Conservation (phyloP, 2,113 vertebrate genomes). For the Notechis scutatus region DNA sequence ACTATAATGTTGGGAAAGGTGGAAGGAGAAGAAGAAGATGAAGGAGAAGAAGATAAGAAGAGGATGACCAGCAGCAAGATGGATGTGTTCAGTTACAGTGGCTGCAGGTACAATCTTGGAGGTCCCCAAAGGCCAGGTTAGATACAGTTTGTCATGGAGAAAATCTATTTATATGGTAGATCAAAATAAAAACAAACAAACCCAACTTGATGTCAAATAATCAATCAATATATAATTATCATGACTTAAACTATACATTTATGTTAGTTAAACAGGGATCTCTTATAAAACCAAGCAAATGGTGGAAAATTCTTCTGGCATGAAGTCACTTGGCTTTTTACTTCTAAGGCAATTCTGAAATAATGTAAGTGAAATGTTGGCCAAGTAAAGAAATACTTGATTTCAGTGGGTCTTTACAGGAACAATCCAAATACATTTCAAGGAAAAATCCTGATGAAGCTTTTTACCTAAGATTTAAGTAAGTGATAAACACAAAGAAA, state of each 20-base stretch:
- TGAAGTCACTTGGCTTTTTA: neutral
- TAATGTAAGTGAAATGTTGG: slow-evolving; percentile 29
- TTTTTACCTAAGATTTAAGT: slow-evolving; percentile 52
- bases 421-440: slow-evolving; percentile 50
- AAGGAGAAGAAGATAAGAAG: neutral
- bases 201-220: neutral
- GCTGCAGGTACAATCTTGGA: neutral
- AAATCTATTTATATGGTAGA: neutral
- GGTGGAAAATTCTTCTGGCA: neutral
- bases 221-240: neutral
- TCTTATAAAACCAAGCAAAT: neutral
- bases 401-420: slow-evolving; percentile 26
- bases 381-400: neutral
- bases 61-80: neutral
- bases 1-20: neutral
- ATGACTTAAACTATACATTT: neutral
- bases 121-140: neutral
- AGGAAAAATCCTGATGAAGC: slow-evolving; percentile 35
- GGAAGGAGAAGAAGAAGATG: neutral
- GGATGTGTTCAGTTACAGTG: neutral
- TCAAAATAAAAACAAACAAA: neutral
- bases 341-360: neutral
- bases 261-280: neutral
- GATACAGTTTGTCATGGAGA: neutral
- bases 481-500: slow-evolving; percentile 14